Percentiles rank a stretch among this genome's conserved stretches.
Conservation (phyloP, 2,888 invertebrate species). For the Hydrotaea diabolus region DNA sequence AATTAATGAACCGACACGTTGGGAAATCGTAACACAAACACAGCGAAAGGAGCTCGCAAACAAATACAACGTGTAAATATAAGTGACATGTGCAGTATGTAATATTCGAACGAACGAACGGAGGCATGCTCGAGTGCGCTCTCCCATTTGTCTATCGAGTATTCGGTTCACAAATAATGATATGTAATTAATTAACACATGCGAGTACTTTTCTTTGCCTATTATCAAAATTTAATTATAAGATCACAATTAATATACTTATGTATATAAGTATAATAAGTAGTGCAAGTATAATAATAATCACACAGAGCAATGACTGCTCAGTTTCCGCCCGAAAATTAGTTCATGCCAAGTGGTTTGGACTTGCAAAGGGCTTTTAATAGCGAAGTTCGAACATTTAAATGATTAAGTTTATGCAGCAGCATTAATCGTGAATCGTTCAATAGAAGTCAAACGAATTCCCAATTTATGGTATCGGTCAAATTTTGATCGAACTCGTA, state of each 20-base stretch:
- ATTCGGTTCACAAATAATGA: constrained; percentile 9
- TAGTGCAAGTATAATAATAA: neutral
- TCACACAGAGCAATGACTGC: constrained; percentile 2
- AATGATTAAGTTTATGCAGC: neutral
- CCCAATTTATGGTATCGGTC: too few relatives aligned
- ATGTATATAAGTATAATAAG: too few relatives aligned
- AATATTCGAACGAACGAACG: neutral
- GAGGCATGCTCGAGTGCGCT: too few relatives aligned
- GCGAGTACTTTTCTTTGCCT: neutral
- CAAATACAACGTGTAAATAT: neutral
- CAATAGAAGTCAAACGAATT: neutral
- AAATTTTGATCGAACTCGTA: too few relatives aligned
- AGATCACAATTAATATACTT: neutral
- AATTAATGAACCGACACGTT: constrained; percentile 21
- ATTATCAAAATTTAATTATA: neutral
- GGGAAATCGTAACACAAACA: neutral
- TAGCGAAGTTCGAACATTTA: too few relatives aligned
- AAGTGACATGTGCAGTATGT: neutral
- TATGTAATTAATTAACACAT: constrained; percentile 12
- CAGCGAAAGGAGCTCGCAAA: neutral
- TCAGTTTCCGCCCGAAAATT: constrained; percentile 5
- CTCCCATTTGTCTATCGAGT: too few relatives aligned
- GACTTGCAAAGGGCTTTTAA: too few relatives aligned
- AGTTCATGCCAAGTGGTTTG: neutral
- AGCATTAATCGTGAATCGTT: neutral